These are phyloP conservation scores for Pogonognathellus flavescens DNA, from an alignment of 1,140 invertebrate genomes.

Conservation along the genomic window DNA sequence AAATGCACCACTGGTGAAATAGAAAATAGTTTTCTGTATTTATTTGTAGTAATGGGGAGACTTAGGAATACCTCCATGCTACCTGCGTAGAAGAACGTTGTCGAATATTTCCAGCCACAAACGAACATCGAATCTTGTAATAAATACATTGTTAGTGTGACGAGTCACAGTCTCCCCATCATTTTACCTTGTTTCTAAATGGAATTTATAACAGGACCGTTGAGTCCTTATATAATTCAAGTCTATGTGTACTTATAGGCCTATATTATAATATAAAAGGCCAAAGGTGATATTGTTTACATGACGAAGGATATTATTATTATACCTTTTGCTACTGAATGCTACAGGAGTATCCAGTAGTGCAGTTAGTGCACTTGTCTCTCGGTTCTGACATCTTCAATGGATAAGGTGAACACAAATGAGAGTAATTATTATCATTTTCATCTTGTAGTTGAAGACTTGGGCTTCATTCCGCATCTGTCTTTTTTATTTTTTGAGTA, in stretches of 20 bases:
- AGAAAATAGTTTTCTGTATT: neutral
- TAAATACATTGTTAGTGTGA: constrained; percentile 44
- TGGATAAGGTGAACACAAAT: constrained; percentile 21
- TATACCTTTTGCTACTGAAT: neutral
- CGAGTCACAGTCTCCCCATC: constrained; percentile 11
- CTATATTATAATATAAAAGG: no score
- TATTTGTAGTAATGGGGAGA: constrained; percentile 19
- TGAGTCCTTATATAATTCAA: no score
- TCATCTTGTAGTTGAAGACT: constrained; percentile 3
- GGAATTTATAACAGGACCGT: no score
- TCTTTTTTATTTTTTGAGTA: neutral
- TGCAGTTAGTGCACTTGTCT: neutral
- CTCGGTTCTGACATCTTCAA: neutral
- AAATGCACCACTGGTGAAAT: neutral
- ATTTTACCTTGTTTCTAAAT: neutral
- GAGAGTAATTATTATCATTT: constrained; percentile 49
- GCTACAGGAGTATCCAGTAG: neutral
- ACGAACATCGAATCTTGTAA: constrained; percentile 41
- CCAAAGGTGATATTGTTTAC: no score
- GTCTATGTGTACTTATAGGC: neutral
- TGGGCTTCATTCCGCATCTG: neutral
- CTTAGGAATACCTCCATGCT: neutral
- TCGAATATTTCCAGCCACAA: neutral
- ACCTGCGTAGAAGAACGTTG: no score
- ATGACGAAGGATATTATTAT: neutral